These are phyloP conservation scores for Varecia variegata DNA, from an alignment of 2,797 vertebrate species.

Conservation along the genomic window DNA sequence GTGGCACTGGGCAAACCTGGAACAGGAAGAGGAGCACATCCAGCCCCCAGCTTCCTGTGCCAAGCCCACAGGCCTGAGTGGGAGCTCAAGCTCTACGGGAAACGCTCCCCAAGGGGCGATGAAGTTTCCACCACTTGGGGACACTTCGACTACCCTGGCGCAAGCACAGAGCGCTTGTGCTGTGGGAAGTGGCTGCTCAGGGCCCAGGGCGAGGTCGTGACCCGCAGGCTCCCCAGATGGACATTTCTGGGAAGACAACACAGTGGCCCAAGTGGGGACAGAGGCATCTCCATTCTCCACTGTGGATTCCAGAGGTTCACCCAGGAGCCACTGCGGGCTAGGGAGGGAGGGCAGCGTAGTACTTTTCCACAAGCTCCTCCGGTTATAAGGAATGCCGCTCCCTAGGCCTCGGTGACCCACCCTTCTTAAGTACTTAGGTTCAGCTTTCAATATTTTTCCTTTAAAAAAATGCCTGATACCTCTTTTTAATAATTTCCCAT, in stretches of 20 bases:
- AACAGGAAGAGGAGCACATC: not conserved
- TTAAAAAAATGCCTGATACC: not conserved
- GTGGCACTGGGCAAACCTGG: no score
- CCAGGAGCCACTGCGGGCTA: not conserved
- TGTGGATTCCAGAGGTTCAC: not conserved
- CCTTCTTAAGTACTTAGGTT: not conserved
- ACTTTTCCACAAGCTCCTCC: conserved; percentile 47
- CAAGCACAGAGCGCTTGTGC: not conserved
- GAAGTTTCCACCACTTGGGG: not conserved
- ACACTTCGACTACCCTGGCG: not conserved
- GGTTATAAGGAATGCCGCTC: not conserved
- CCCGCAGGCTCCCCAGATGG: not conserved
- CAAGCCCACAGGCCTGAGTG: not conserved
- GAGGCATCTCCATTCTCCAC: not conserved
- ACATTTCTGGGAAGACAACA: conserved; percentile 19
- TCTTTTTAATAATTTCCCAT: not conserved
- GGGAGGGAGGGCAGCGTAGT: not conserved
- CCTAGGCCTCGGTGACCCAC: not conserved
- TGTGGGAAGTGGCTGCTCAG: conserved; percentile 43
- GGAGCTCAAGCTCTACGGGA: conserved; percentile 38
- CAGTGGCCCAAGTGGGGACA: conserved; percentile 1
- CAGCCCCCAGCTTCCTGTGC: not conserved
- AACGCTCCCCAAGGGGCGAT: conserved; percentile 15
- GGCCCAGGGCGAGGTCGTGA: not conserved
- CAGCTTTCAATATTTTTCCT: not conserved